phyloP scores from a whole-genome alignment of 2,797 vertebrate genomes.

The Pangasius sanitwongsei region DNA sequence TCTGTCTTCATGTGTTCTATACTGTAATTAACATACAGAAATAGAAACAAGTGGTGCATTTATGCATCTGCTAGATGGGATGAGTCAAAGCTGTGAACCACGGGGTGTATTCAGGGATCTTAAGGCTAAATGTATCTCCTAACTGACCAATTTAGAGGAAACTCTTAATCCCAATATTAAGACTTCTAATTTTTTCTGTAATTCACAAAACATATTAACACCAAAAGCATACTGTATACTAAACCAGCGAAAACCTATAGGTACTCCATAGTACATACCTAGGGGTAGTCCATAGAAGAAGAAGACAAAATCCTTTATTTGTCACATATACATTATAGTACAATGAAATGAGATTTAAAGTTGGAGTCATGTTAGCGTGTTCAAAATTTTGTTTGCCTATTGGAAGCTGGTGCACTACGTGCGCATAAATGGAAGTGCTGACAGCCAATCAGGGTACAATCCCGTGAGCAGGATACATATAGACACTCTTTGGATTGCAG shows the following conservation, averaged over 20 bases:
- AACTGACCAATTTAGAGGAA: background rate
- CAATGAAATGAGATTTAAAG: background rate
- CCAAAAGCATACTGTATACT: background rate
- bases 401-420: background rate
- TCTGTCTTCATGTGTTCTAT: background rate
- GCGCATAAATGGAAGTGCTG: background rate
- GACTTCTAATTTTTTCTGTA: background rate
- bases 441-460: background rate
- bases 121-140: background rate
- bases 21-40: background rate
- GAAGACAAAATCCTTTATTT: background rate
- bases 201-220: background rate
- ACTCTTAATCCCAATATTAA: background rate
- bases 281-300: background rate
- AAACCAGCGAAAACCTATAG: background rate
- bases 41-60: background rate
- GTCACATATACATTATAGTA: background rate
- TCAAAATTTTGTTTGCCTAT: background rate
- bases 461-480: background rate
- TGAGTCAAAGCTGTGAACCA: background rate
- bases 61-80: background rate
- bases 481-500: background rate
- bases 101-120: background rate
- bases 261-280: background rate
- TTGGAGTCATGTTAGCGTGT: background rate